Conservation (phyloP, 2,888 invertebrate genomes). For the Drosophila pegasa region DNA sequence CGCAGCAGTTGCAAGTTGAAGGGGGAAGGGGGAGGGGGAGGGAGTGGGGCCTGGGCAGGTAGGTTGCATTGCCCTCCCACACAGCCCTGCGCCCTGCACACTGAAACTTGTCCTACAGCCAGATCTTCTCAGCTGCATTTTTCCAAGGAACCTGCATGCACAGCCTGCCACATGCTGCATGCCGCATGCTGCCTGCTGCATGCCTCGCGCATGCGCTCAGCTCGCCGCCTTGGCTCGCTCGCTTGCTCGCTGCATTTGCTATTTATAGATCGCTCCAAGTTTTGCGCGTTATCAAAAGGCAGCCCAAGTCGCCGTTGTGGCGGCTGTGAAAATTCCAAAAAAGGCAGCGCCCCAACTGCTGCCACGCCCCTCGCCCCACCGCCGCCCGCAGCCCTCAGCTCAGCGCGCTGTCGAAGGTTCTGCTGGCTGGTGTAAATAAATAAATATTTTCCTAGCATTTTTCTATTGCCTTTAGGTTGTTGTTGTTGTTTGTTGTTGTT, state of each 20-base stretch:
- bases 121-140: constrained; percentile 54
- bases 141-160: constrained; percentile 74
- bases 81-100: constrained; percentile 54
- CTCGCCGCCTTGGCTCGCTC: constrained; percentile 32
- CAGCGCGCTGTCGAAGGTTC: constrained; percentile 3
- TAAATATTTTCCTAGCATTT: constrained; percentile 59
- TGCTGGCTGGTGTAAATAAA: constrained; percentile 43
- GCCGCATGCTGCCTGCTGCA: constrained; percentile 49
- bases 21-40: constrained; percentile 7
- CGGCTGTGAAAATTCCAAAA: constrained; percentile 69
- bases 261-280: constrained; percentile 54
- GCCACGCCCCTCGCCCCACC: background rate
- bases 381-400: too few relatives aligned
- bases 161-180: constrained; percentile 39
- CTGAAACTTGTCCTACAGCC: constrained; percentile 48
- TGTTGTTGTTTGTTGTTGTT: background rate
- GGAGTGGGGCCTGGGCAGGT: constrained; percentile 24
- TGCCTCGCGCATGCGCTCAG: constrained; percentile 41
- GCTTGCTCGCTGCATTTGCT: constrained; percentile 26
- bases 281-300: constrained; percentile 60
- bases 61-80: constrained; percentile 51
- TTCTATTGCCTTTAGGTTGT: constrained; percentile 45
- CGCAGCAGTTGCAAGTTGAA: constrained; percentile 1
- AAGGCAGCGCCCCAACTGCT: constrained; percentile 58
- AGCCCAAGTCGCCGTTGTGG: constrained; percentile 59